Evolutionary conservation across 2,113 vertebrate genomes (phyloP), one percentile per base, ranked within the genome.

Genomic region (Zapornia atra): DNA sequence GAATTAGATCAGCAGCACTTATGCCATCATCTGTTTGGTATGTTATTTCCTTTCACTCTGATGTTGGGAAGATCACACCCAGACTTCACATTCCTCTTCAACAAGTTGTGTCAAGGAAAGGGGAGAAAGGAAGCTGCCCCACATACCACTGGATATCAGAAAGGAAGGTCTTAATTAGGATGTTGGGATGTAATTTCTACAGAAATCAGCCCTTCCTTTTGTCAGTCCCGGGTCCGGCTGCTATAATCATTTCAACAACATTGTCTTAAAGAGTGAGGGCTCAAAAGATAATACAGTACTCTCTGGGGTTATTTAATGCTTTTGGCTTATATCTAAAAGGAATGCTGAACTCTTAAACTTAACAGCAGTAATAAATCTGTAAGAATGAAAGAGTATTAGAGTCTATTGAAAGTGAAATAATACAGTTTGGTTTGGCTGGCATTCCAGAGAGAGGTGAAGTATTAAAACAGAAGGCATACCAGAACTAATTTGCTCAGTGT

Each of bases 1-100:
- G 94, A 97, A 93, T 97, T 90, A 90, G 68, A 95, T 86, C 95
- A 97, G 86, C 87, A 54, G 94, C 76, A 93, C 73, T 72, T 42
- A 90, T 86, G 71, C 54, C 51, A 91, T 98, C 98, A 98, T 95
- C 94, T 93, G 72, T 96, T 97, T 96, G 98, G 98, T 96, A 98
- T 98, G 98, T 72, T 82, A 93, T 95, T 98, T 98, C 98, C 97
- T 98, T 97, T 98, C 96, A 91, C 97, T 96, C 94, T 97, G 94
- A 68, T 46, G 79, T 84, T 95, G 97, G 97, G 97, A 98, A 98
- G 98, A 95, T 97, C 98, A 97, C 98, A 97, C 98, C 98, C 97
- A 96, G 95, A 79, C 96, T 95, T 95, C 18, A 3, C 98, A 98
- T 98, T 98, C 97, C 98, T 98, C 91, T 86, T 31, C 70, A 40